Evolutionary conservation across 2,113 vertebrate genomes (phyloP).

Genomic region (Oxyruncus cristatus): DNA sequence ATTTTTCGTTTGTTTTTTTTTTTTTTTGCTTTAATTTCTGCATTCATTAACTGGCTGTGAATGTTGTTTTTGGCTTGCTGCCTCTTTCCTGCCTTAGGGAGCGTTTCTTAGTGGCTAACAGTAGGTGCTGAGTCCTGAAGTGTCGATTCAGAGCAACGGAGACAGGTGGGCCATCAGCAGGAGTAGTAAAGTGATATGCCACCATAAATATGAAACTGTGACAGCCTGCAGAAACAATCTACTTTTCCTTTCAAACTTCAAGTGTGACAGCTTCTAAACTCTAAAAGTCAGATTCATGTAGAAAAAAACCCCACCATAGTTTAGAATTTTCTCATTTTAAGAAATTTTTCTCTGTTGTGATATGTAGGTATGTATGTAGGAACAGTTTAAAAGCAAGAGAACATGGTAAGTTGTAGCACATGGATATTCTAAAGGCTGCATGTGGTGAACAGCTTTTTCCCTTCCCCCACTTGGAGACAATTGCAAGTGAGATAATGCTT

Average conservation of each 20-base stretch:
- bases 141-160: neutral
- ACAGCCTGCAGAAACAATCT: neutral
- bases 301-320: neutral
- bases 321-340: neutral
- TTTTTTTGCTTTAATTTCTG: slow-evolving; percentile 29
- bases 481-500: neutral
- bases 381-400: neutral
- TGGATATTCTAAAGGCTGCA: neutral
- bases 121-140: neutral
- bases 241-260: slow-evolving; percentile 1
- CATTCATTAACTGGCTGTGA: neutral
- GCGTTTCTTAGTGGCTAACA: neutral
- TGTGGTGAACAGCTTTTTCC: neutral
- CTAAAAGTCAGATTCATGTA: neutral
- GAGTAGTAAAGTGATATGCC: slow-evolving; percentile 23
- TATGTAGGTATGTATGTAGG: neutral
- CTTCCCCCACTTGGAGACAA: neutral
- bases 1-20: neutral
- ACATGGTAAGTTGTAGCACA: neutral
- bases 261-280: neutral
- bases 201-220: neutral
- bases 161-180: neutral
- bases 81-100: slow-evolving; percentile 30
- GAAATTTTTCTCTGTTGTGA: neutral
- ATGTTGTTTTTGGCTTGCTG: neutral